Percentiles rank a stretch among this genome's conserved stretches.
Conservation (phyloP, 2,113 vertebrate genomes). For the Nanorana parkeri region DNA sequence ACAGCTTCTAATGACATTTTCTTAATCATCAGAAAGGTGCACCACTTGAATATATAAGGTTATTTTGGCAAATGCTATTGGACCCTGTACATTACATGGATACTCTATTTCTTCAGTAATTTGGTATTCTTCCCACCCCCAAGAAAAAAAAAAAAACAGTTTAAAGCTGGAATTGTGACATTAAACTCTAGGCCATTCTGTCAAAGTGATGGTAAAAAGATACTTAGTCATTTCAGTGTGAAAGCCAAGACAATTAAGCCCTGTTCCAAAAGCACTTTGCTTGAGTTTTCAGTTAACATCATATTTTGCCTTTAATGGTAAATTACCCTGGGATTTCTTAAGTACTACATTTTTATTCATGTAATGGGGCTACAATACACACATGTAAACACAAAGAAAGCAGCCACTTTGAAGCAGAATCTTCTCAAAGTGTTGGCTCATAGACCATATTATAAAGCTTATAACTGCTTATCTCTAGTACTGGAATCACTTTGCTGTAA, state of each 20-base stretch:
- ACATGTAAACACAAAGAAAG: no score
- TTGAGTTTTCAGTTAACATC: neutral
- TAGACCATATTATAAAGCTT: no score
- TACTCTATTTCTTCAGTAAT: conserved; percentile 4
- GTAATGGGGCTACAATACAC: neutral
- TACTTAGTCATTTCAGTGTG: neutral
- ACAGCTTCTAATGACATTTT: neutral
- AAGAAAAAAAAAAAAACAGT: neutral
- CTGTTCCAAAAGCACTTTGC: neutral
- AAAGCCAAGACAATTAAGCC: conserved; percentile 19
- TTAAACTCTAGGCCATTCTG: neutral
- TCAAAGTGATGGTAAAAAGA: conserved; percentile 14
- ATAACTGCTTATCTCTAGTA: no score
- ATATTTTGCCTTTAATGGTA: neutral
- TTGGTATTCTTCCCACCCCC: neutral
- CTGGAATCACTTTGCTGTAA: no score
- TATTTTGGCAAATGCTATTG: conserved; percentile 11
- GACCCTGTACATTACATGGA: conserved; percentile 11
- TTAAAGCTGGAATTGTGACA: neutral
- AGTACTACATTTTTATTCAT: neutral
- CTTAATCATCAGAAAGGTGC: conserved; percentile 8
- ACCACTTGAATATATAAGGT: conserved; percentile 12
- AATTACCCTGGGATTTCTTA: neutral
- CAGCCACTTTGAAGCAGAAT: no score
- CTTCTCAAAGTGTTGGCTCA: no score